phyloP scores from a whole-genome alignment of 2,113 vertebrate genomes.

The Gambusia affinis region DNA sequence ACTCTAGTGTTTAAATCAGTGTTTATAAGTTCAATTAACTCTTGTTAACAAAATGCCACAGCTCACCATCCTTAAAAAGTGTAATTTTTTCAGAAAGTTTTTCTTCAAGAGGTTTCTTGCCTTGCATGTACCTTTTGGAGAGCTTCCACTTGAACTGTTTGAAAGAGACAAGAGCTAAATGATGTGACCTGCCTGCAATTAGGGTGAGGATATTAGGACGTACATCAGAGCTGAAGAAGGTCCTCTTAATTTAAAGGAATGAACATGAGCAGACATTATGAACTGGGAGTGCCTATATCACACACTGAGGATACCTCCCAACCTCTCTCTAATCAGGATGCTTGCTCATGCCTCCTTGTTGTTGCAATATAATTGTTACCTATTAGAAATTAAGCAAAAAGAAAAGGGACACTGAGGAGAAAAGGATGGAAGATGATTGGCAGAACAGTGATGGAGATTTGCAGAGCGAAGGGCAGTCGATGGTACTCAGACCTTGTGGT shows the following conservation, averaged over 20 bases:
- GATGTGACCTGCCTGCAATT: constrained; percentile 46
- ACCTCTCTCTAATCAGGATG: constrained; percentile 46
- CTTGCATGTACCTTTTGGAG: constrained; percentile 18
- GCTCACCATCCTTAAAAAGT: constrained; percentile 47
- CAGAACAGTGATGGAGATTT: constrained; percentile 14
- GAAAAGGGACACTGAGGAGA: constrained; percentile 17
- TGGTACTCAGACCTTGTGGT: constrained; percentile 60
- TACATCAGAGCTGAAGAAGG: constrained; percentile 24
- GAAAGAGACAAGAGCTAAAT: constrained; percentile 42
- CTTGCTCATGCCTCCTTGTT: constrained; percentile 35
- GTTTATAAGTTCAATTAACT: constrained; percentile 32
- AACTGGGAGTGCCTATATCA: background rate
- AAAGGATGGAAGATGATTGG: constrained; percentile 33
- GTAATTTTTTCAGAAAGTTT: constrained; percentile 30
- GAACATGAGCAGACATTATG: constrained; percentile 4
- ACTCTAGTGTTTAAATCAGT: constrained; percentile 29
- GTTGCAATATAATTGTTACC: constrained; percentile 55
- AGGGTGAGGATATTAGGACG: constrained; percentile 21
- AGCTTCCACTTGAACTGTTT: constrained; percentile 38
- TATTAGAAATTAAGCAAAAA: constrained; percentile 31
- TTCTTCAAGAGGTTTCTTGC: constrained; percentile 32
- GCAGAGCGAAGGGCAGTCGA: constrained; percentile 41
- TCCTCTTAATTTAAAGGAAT: constrained; percentile 25
- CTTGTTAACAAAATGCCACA: constrained; percentile 11
- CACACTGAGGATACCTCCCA: constrained; percentile 13